A percentile compares a stretch with the other conserved stretches of the same genome.
Conservation (phyloP, 2,888 invertebrate species). For the Polia nebulosa region DNA sequence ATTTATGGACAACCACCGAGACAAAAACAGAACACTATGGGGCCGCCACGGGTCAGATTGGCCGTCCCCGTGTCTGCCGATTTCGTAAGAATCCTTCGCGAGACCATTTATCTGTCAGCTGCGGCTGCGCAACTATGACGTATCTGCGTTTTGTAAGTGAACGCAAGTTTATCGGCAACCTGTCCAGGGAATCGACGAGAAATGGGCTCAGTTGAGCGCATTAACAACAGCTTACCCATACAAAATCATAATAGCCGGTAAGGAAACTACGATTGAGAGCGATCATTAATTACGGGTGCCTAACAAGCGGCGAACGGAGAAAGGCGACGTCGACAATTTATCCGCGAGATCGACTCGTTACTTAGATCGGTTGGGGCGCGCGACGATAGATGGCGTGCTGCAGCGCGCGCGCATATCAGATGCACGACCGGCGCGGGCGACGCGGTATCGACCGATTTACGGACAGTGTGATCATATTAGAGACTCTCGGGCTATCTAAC, state of each 20-base stretch:
- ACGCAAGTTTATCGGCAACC: slow-evolving; percentile 69
- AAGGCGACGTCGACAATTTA: slow-evolving; percentile 84
- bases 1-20: slow-evolving; percentile 85
- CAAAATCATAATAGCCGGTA: slow-evolving; percentile 82
- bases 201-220: slow-evolving; percentile 64
- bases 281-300: slow-evolving; percentile 85
- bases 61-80: slow-evolving; percentile 76
- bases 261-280: slow-evolving; percentile 76
- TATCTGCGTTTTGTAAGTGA: slow-evolving; percentile 67
- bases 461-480: slow-evolving; percentile 71
- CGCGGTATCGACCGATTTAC: slow-evolving; percentile 73
- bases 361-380: slow-evolving; percentile 83
- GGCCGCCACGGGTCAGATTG: slow-evolving; percentile 73
- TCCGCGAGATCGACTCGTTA: slow-evolving; percentile 86
- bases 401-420: slow-evolving; percentile 81
- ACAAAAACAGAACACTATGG: slow-evolving; percentile 90
- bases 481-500: slow-evolving; percentile 67
- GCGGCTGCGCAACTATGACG: slow-evolving; percentile 70
- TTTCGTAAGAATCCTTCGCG: slow-evolving; percentile 77
- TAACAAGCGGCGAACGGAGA: slow-evolving; percentile 84
- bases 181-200: slow-evolving; percentile 69
- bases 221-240: slow-evolving; percentile 69
- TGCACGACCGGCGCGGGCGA: slow-evolving; percentile 80
- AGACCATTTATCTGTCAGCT: slow-evolving; percentile 77
- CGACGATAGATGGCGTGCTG: slow-evolving; percentile 86